phyloP scores from a whole-genome alignment of 2,888 invertebrate genomes.

The Antheraea assamensis region DNA sequence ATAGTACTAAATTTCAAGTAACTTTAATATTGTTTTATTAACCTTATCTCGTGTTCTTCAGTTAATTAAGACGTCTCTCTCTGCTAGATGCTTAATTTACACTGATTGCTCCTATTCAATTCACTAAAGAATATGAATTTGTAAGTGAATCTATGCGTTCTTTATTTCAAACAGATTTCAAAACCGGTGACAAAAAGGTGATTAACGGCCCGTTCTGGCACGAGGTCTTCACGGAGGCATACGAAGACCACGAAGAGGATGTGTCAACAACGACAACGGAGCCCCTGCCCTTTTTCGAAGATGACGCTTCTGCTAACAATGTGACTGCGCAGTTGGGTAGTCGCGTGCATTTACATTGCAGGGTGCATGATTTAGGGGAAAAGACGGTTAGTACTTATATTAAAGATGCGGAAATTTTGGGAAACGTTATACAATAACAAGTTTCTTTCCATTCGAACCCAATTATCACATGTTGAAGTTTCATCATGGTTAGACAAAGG shows the following conservation, averaged over 20 bases:
- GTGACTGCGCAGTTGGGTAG: conserved; percentile 86
- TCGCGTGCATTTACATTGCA: conserved; percentile 85
- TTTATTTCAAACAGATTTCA: conserved; percentile 56
- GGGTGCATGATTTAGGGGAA: conserved; percentile 86
- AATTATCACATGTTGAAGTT: too few relatives aligned
- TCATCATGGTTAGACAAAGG: too few relatives aligned
- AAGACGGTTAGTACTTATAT: conserved; percentile 81
- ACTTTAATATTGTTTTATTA: background rate
- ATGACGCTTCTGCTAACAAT: conserved; percentile 84
- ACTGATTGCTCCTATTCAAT: background rate
- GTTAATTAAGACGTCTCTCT: background rate
- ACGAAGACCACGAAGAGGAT: conserved; percentile 69
- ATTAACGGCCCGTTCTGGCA: conserved; percentile 75
- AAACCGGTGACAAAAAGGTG: conserved; percentile 71
- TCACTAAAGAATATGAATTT: background rate
- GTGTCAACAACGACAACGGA: conserved; percentile 84
- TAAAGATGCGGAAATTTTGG: background rate
- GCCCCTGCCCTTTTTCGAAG: conserved; percentile 88
- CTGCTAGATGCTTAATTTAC: background rate
- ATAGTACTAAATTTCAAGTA: background rate
- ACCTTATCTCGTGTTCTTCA: background rate
- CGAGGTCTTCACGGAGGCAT: conserved; percentile 70
- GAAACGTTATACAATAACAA: background rate
- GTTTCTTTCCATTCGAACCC: too few relatives aligned
- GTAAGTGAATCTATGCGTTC: too few relatives aligned